Base-by-base conservation (phyloP, 30 jellyfish, hydroid and myxozoan genomes). In the Nemopilema nomurai region DNA sequence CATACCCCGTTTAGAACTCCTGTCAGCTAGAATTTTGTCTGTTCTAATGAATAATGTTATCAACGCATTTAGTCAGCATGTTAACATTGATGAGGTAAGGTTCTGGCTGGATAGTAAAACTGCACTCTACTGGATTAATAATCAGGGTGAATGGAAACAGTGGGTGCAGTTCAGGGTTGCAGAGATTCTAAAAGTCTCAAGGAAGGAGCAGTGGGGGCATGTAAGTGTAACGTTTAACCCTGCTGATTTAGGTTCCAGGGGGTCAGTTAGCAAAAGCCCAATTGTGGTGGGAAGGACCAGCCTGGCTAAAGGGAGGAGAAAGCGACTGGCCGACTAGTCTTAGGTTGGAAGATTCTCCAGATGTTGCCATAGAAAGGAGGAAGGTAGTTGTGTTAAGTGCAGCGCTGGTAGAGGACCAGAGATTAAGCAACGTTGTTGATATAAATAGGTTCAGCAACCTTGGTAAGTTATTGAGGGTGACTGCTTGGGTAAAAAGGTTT, bases 201-300 rank as follows among this genome's bases (percentile, higher is more conserved):
- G 24, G 1, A 69, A 7, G 0, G 87, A 83, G 28, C 28, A 81
- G 13, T 78, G 88, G 88, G 88, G 88, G 1, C 82, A 78, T 50
- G 88, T 78, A 21, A 32, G 62, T 9, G 88, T 83, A 0, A 25
- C 50, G n/a, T 62, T 18, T 8, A 78, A 78, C 62, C 88, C 88
- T 51, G 88, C 79, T 0, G 88, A 78, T 52, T 18, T 78, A n/a
- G 88, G 88, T 20, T 78, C 88, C 62, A 51, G 88, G 80, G 88
- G 88, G 71, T 17, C 63, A 27, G 23, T 49, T 78, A 19, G 18
- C 8, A 33, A 52, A 17, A 53, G 49, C 21, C 63, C 51, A 53
- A 51, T 63, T 78, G 66, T 78, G 88, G 88, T 78, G 88, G 88
- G 88, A 77, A 57, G 87, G 87, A 1, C 87, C 87, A 18, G 19